These are phyloP conservation scores for Melierax canorus DNA, from an alignment of 2,113 vertebrate genomes.

Conservation along the genomic window DNA sequence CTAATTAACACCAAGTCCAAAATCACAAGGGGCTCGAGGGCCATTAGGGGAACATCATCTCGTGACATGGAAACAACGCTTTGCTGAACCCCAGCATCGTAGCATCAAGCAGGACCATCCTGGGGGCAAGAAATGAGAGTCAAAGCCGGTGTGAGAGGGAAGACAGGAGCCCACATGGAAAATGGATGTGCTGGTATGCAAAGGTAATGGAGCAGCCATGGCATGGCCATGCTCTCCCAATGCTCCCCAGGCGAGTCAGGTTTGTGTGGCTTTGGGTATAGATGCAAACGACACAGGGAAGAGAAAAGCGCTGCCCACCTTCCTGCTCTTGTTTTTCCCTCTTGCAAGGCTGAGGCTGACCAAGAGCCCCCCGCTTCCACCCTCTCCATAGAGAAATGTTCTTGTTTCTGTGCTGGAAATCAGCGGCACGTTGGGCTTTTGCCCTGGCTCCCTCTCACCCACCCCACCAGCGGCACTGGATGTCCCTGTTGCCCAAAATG, in stretches of 20 bases:
- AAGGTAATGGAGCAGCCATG: neutral
- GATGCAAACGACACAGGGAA: neutral
- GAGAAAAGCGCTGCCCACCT: neutral
- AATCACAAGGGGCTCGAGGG: neutral
- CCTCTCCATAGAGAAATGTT: neutral
- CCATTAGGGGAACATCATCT: neutral
- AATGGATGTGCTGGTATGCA: neutral
- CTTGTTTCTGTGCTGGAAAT: neutral
- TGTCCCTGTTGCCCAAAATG: rapidly evolving
- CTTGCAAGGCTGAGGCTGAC: neutral
- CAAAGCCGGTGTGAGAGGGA: neutral
- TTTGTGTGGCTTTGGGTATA: neutral
- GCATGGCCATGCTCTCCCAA: rapidly evolving
- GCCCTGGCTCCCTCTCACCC: neutral
- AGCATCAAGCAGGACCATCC: neutral
- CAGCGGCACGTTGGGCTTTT: neutral
- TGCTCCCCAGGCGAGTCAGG: neutral
- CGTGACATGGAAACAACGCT: rapidly evolving
- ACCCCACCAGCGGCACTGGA: neutral
- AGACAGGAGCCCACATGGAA: neutral
- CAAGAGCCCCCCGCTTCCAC: neutral
- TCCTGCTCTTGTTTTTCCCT: neutral
- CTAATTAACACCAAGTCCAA: neutral
- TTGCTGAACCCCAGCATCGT: neutral
- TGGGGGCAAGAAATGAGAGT: neutral